Evolutionary conservation across 2,888 invertebrate genomes (phyloP), one percentile per base, ranked within the genome.

Genomic region (Cantharis rufa): DNA sequence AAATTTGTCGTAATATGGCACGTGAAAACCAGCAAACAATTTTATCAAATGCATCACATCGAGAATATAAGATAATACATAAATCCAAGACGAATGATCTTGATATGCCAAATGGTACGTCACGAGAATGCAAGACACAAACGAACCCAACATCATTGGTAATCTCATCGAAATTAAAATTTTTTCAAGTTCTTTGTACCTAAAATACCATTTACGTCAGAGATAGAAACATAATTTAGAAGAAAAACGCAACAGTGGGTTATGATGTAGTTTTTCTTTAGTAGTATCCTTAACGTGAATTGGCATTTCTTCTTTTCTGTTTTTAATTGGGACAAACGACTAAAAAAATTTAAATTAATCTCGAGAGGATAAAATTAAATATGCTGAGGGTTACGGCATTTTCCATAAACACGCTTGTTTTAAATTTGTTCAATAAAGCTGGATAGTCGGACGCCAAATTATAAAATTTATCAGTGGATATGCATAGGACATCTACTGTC

Each of bases 11-110:
- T 68, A 10, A 15, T 77, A 82, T 0, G 82, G 82, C 10, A 79
- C 78, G 10, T 79, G 72, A 69, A 83, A 82, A 68, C 76, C 79
- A 10, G 76, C 63, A 69, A 77, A 71, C 11, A 83, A 62, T 28
- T 80, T 80, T 5, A 80, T n/a, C 2, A 81, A n/a, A 28, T 82
- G 81, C 2, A 82, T 15, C 1, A 77, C 13, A 72, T 83, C 83
- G 4, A 81, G 63, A 5, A 75, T 32, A 66, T 82, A 82, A 1
- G 79, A 76, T 28, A 76, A 72, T 15, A 70, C 62, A 66, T 78
- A 77, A 16, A 78, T 62, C 1, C 15, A n/a, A 3, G 69, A 16
- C 3, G 70, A 24, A 72, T 78, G 79, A 21, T 77, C 61, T 75
- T 80, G 75, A 76, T 80, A 81, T 10, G 80, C 77, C 2, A 76